Evolutionary conservation across 2,113 vertebrate species (phyloP).

Genomic region (Notarius quadriscutis): DNA sequence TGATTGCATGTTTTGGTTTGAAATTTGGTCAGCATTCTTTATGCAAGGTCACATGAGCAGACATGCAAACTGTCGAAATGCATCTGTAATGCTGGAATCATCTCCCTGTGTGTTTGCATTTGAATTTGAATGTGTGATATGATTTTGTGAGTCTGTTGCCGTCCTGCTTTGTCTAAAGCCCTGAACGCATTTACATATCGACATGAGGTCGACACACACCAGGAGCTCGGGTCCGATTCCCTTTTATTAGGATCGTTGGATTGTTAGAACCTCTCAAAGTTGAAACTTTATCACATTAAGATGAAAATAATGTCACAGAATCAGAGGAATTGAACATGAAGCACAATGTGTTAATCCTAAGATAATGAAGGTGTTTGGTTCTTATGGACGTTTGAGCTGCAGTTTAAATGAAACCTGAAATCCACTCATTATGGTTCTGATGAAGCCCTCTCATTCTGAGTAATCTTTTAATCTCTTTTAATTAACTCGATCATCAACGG

Average conservation of each 20-base stretch:
- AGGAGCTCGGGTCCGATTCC: not conserved
- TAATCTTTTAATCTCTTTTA: constrained; percentile 12
- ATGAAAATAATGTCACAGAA: not conserved
- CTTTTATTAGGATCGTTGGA: not conserved
- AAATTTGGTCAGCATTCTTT: not conserved
- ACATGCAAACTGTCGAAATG: not conserved
- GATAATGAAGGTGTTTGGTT: not conserved
- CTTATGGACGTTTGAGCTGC: not conserved
- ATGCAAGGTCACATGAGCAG: not conserved
- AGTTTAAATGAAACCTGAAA: not conserved
- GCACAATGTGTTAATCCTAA: not conserved
- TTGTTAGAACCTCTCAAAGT: not conserved
- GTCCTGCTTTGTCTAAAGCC: not conserved
- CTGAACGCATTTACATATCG: not conserved
- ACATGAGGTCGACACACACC: not conserved
- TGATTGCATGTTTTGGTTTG: not conserved
- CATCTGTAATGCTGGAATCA: not conserved
- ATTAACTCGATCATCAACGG: not conserved
- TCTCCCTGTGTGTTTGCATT: not conserved
- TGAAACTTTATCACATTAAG: not conserved
- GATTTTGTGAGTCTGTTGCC: not conserved
- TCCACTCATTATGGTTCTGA: not conserved
- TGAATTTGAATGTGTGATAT: not conserved
- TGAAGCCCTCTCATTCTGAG: not conserved
- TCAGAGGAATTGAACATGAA: not conserved